These are phyloP conservation scores for Rattus rattus DNA, from an alignment of 2,113 vertebrate species.

Conservation along the genomic window DNA sequence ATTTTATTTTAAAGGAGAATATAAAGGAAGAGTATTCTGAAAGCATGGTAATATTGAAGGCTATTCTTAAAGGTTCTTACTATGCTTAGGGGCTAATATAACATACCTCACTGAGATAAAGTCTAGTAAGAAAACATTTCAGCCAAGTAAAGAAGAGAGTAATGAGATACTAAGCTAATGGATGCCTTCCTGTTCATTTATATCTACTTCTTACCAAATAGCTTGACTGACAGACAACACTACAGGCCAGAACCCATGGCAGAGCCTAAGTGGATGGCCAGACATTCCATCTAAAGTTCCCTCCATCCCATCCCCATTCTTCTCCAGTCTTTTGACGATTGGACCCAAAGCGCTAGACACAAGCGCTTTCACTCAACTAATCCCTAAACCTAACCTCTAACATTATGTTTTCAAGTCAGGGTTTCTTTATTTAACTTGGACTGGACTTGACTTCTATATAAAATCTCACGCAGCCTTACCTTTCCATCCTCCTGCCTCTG, in stretches of 20 bases:
- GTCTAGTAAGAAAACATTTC: background rate
- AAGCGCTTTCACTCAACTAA: background rate
- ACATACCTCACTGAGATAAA: background rate
- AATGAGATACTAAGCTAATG: background rate
- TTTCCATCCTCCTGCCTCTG: background rate
- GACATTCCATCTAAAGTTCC: background rate
- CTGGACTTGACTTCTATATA: background rate
- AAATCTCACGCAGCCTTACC: background rate
- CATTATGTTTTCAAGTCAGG: background rate
- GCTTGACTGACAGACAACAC: background rate
- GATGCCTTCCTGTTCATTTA: background rate
- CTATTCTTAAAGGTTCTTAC: too few species aligned
- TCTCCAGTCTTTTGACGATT: background rate
- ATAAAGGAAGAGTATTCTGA: background rate
- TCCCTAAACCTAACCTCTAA: background rate
- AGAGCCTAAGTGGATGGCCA: background rate
- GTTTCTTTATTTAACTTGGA: background rate
- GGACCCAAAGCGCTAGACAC: background rate
- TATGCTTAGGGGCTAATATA: background rate
- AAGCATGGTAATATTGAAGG: background rate
- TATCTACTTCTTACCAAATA: background rate
- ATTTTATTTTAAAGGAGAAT: background rate
- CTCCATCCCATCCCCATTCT: background rate
- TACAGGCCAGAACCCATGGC: background rate
- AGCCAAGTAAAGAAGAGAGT: background rate